Evolutionary conservation across 2,797 vertebrate genomes (phyloP).

Genomic region (Aulostomus chinensis): DNA sequence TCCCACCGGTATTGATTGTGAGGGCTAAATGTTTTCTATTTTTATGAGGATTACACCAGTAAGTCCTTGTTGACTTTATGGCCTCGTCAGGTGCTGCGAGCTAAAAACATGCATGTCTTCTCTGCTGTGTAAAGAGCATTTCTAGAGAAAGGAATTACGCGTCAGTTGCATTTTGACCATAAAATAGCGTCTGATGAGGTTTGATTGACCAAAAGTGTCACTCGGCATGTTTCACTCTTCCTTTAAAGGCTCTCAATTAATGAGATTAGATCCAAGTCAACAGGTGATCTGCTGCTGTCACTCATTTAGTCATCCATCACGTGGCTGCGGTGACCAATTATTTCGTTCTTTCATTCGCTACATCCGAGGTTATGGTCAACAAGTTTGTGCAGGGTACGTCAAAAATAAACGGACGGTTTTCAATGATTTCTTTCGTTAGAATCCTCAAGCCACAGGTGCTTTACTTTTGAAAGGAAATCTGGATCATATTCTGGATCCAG

Average conservation of each 20-base stretch:
- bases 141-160: too few relatives aligned
- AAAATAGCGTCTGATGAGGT: slow-evolving; percentile 4
- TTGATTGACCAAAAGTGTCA: neutral
- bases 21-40: slow-evolving; percentile 19
- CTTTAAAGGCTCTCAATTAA: slow-evolving; percentile 1
- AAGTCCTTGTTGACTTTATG: slow-evolving; percentile 31
- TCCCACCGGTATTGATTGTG: slow-evolving; percentile 16
- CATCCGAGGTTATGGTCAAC: too few relatives aligned
- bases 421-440: too few relatives aligned
- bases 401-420: too few relatives aligned
- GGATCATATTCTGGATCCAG: too few relatives aligned
- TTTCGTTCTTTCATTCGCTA: too few relatives aligned
- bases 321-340: too few relatives aligned
- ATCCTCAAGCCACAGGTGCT: too few relatives aligned
- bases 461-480: too few relatives aligned
- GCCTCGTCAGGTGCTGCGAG: slow-evolving; percentile 2
- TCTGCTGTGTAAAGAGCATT: neutral
- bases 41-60: slow-evolving; percentile 25
- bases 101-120: slow-evolving; percentile 6
- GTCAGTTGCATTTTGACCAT: neutral
- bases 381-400: too few relatives aligned
- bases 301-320: neutral
- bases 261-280: slow-evolving; percentile 31
- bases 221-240: neutral
- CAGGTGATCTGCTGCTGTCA: slow-evolving; percentile 36